Evolutionary conservation across 2,113 vertebrate species (phyloP), one percentile per base, ranked within the genome.

Genomic region (Phainopepla nitens): DNA sequence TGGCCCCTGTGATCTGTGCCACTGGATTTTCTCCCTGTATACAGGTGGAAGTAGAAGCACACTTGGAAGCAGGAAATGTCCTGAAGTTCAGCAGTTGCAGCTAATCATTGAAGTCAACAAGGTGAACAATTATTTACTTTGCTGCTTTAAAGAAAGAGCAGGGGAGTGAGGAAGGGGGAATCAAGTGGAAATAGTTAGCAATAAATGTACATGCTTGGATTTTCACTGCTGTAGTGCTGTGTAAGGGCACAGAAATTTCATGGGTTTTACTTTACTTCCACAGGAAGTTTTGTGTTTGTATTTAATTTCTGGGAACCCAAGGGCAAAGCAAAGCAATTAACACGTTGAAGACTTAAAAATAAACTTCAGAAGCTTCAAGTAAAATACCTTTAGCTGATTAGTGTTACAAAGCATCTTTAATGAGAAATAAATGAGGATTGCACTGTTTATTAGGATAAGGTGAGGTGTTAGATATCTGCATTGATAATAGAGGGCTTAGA

Each of bases 321-420:
- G 77, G 97, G 93, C 95, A 96, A 94, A 85, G 64, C 42, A 91
- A 91, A 92, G 80, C 86, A 96, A 95, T 97, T 97, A 96, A 91
- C 91, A 90, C 87, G 56, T 77, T 71, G 68, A 91, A 93, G 92
- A 91, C 87, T 95, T 96, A 89, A 93, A 96, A 93, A 94, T 95
- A 94, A 95, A 94, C 57, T 84, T 93, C 83, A 87, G 65, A 87
- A 71, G 80, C 76, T 87, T 95, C 82, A 89, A 93, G 89, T 84
- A 75, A 96, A 95, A 95, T 95, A 95, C 91, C 69, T 96, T 95
- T 79, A 94, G 90, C 89, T 95, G 92, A 92, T 96, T 94, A 95
- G 76, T 61, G 35, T 81, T 91, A 93, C 86, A 94, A 91, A 92
- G 82, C 86, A 89, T 96, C 53, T 93, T 93, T 96, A 96, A 96